These are phyloP conservation scores for Nothura maculosa DNA, from an alignment of 2,797 vertebrate genomes.

Conservation along the genomic window DNA sequence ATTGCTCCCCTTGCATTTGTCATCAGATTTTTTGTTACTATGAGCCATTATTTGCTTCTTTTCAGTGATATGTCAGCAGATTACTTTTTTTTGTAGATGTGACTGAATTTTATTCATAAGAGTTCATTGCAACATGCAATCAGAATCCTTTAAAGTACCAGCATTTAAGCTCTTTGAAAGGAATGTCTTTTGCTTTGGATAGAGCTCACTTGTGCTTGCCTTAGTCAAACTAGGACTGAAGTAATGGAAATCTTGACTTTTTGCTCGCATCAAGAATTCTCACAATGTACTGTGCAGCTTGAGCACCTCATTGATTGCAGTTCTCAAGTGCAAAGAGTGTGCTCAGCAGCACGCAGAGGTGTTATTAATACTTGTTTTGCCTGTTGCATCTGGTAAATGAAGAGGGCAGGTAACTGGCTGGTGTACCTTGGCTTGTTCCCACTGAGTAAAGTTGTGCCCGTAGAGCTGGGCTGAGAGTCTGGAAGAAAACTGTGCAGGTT, in stretches of 20 bases:
- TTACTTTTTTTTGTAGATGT: background rate
- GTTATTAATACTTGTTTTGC: background rate
- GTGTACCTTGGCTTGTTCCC: background rate
- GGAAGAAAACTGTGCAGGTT: background rate
- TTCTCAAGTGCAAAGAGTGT: slow-evolving; percentile 1
- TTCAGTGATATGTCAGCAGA: slow-evolving; percentile 3
- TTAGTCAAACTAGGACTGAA: slow-evolving; percentile 25
- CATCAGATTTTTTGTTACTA: background rate
- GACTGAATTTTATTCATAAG: slow-evolving; percentile 23
- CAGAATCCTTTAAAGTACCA: background rate
- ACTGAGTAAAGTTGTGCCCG: background rate
- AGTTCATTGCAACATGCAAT: background rate
- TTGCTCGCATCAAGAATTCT: background rate
- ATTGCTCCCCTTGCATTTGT: slow-evolving; percentile 1
- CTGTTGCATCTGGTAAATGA: background rate
- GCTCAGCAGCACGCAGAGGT: background rate
- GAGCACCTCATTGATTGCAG: background rate
- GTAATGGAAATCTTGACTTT: slow-evolving; percentile 37
- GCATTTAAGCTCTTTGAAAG: slow-evolving; percentile 5
- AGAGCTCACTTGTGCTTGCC: slow-evolving; percentile 8
- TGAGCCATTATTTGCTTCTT: slow-evolving; percentile 20
- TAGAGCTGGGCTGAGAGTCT: background rate
- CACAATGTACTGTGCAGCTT: background rate
- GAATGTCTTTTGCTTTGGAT: slow-evolving; percentile 24
- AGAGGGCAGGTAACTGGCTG: background rate